Evolutionary conservation across 2,113 vertebrate species (phyloP).

Genomic region (Lepisosteus osseus): DNA sequence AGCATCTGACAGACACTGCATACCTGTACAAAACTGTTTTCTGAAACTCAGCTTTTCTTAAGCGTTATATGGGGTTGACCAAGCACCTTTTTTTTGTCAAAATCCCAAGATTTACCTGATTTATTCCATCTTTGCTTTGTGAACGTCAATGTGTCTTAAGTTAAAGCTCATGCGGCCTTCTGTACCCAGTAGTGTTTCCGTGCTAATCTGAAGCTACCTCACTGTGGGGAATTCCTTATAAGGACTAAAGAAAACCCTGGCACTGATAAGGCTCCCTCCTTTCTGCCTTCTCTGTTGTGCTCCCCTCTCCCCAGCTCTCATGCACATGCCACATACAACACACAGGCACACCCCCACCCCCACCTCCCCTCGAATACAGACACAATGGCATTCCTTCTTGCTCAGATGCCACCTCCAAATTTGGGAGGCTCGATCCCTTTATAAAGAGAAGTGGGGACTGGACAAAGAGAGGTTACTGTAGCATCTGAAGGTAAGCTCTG

Average conservation of each 20-base stretch:
- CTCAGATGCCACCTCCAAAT: conserved; percentile 1
- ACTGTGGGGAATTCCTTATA: neutral
- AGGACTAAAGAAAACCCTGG: neutral
- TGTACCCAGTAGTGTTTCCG: too few relatives aligned
- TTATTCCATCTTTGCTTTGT: too few relatives aligned
- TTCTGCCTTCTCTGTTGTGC: neutral
- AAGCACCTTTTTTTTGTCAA: too few relatives aligned
- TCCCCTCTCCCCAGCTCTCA: neutral
- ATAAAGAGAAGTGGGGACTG: neutral
- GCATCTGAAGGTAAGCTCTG: neutral
- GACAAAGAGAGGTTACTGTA: neutral
- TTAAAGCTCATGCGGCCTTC: too few relatives aligned
- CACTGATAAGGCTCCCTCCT: too few relatives aligned
- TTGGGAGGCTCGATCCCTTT: neutral
- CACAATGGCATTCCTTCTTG: neutral
- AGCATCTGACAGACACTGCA: too few relatives aligned
- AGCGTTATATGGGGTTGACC: too few relatives aligned
- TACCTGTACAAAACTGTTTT: too few relatives aligned
- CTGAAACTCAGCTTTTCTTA: too few relatives aligned
- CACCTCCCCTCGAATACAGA: neutral
- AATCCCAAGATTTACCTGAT: too few relatives aligned
- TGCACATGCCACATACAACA: neutral
- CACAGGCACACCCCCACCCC: too few relatives aligned
- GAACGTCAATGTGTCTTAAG: too few relatives aligned
- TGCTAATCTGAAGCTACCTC: neutral